Base-by-base conservation (phyloP, 2,797 vertebrate species). In the Allobates femoralis region DNA sequence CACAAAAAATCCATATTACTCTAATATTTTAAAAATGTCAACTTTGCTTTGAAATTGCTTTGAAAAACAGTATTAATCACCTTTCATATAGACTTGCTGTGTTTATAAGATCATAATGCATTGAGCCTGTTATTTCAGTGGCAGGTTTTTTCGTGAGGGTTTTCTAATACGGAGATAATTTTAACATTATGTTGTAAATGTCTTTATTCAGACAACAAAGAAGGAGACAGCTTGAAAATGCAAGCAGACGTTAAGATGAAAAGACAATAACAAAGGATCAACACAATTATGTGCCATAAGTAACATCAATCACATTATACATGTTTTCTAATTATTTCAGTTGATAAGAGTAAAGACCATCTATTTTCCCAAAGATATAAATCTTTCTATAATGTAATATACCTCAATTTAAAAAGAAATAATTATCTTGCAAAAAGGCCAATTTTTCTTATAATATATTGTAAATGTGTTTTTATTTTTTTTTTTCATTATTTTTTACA, bases 51-150 rank as follows among this genome's bases (percentile, higher is more conserved):
- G 80, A 87, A 83, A 87, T 78, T 86, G 79, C 79, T 86, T 60
- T 81, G 78, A 76, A 82, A 81, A 82, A 81, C 30, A 46, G 79
- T 28, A 76, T 82, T 81, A 86, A 86, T 86, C 85, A 86, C 79
- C 46, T 81, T 81, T 37, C 51, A 80, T 74, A 81, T 53, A 55
- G 79, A 51, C 85, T 62, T n/a, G 28, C 28, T 26, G n/a, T 55
- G 32, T 76, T 86, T 76, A 71, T 81, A 86, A 86, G 85, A 53
- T 62, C 66, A 75, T 86, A 86, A 86, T 86, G 66, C 34, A 81
- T 75, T 26, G 74, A 80, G 66, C 19, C 58, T 64, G 77, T 69
- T 81, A 73, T 86, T 86, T 73, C 67, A 32, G 41, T 26, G 78
- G 32, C 55, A 50, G 77, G 28, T 58, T 71, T 77, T 85, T 80